These are phyloP conservation scores for Ormia ochracea DNA, from an alignment of 2,888 invertebrate genomes.

Conservation along the genomic window DNA sequence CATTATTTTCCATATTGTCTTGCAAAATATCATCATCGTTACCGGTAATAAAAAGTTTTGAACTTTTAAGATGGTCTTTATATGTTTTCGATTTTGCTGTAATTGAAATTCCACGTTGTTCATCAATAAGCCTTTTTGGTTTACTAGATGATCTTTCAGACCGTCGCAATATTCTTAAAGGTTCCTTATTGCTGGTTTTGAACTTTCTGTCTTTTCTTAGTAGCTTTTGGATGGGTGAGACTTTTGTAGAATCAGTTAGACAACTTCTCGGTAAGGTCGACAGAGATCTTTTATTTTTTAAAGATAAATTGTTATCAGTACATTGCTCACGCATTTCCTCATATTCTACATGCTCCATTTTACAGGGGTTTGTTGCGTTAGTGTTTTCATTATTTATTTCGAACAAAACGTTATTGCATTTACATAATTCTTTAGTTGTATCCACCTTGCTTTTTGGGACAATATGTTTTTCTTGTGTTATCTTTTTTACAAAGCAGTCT, in stretches of 20 bases:
- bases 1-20: slow-evolving; percentile 6
- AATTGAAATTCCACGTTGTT: neutral
- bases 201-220: neutral
- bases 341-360: neutral
- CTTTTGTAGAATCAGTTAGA: neutral
- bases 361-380: neutral
- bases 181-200: neutral
- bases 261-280: neutral
- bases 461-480: no score
- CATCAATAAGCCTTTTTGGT: slow-evolving; percentile 39
- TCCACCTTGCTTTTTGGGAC: no score
- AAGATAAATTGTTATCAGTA: neutral
- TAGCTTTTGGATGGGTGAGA: neutral
- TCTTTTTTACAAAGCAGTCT: no score
- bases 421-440: no score
- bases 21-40: slow-evolving; percentile 28
- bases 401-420: neutral
- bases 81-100: neutral
- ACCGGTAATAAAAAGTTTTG: slow-evolving; percentile 54
- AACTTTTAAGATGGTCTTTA: slow-evolving; percentile 1
- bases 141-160: slow-evolving; percentile 57
- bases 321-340: neutral
- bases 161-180: slow-evolving; percentile 22
- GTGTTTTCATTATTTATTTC: neutral
- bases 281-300: neutral